Percentiles rank a stretch among this genome's conserved stretches.
Evolutionary conservation across 2,797 vertebrate genomes (phyloP).

Genomic region (Megalops cyprinoides): DNA sequence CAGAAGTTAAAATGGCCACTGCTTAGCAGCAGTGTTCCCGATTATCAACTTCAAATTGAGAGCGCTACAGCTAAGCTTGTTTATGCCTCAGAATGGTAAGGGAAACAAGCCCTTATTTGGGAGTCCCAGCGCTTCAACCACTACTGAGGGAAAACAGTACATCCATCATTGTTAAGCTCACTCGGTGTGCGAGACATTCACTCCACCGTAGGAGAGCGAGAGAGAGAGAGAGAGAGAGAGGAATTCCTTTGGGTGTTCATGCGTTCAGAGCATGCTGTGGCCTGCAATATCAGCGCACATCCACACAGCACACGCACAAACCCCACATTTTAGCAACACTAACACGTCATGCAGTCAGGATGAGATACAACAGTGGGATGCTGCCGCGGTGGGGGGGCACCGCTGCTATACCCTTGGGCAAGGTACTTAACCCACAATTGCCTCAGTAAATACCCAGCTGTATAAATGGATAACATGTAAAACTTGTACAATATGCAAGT

Average conservation of each 20-base stretch:
- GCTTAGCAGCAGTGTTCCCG: conserved; percentile 24
- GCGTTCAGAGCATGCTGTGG: neutral
- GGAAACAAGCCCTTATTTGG: conserved; percentile 38
- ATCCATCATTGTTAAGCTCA: conserved; percentile 67
- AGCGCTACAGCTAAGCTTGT: conserved; percentile 12
- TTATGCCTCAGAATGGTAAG: conserved; percentile 21
- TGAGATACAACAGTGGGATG: neutral
- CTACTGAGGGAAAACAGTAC: conserved; percentile 48
- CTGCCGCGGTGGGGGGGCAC: no score
- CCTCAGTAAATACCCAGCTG: no score
- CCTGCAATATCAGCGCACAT: conserved; percentile 11
- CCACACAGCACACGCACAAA: neutral
- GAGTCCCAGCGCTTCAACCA: conserved; percentile 24
- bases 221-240: no score
- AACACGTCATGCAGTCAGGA: neutral
- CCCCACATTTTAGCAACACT: neutral
- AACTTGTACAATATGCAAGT: no score
- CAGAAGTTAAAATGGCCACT: neutral
- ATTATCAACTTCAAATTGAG: conserved; percentile 30
- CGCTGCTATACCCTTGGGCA: no score
- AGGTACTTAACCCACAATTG: no score
- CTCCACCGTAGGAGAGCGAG: conserved; percentile 47
- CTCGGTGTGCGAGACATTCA: conserved; percentile 57
- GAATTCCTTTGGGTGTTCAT: conserved; percentile 49
- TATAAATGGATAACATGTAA: no score